Evolutionary conservation across 2,888 invertebrate genomes (phyloP).

Genomic region (Caenorhabditis sulstoni): DNA sequence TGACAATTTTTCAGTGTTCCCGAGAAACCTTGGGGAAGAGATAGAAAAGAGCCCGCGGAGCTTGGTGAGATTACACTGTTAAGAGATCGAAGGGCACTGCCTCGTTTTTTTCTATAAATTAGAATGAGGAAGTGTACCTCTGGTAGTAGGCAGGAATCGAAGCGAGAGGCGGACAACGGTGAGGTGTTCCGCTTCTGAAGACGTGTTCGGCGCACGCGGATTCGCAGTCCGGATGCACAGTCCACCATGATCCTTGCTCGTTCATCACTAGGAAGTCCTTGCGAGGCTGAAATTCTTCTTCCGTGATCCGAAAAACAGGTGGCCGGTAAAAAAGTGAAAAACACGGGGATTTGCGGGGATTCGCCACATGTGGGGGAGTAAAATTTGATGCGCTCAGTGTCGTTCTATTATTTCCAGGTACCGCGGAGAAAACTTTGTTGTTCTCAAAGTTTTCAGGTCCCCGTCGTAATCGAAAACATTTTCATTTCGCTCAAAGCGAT

Average conservation of each 20-base stretch:
- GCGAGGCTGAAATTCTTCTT: slow-evolving; percentile 64
- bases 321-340: background rate
- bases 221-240: slow-evolving; percentile 70
- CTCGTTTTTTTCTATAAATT: slow-evolving; percentile 8
- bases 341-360: background rate
- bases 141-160: slow-evolving; percentile 59
- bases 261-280: slow-evolving; percentile 73
- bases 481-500: too few relatives aligned
- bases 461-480: too few relatives aligned
- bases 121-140: slow-evolving; percentile 13
- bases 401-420: background rate
- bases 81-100: slow-evolving; percentile 50
- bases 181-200: slow-evolving; percentile 61
- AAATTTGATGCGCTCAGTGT: background rate
- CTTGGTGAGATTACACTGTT: slow-evolving; percentile 40
- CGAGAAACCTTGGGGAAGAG: slow-evolving; percentile 25
- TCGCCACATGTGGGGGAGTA: background rate
- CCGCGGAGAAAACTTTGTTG: background rate
- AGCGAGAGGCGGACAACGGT: slow-evolving; percentile 65
- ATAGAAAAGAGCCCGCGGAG: slow-evolving; percentile 12
- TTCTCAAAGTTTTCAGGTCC: too few relatives aligned
- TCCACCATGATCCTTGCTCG: slow-evolving; percentile 73
- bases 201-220: slow-evolving; percentile 66
- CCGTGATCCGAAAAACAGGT: background rate
- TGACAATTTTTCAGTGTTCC: slow-evolving; percentile 44